Evolutionary conservation across 2,113 vertebrate genomes (phyloP).

Genomic region (Leiothrix lutea): DNA sequence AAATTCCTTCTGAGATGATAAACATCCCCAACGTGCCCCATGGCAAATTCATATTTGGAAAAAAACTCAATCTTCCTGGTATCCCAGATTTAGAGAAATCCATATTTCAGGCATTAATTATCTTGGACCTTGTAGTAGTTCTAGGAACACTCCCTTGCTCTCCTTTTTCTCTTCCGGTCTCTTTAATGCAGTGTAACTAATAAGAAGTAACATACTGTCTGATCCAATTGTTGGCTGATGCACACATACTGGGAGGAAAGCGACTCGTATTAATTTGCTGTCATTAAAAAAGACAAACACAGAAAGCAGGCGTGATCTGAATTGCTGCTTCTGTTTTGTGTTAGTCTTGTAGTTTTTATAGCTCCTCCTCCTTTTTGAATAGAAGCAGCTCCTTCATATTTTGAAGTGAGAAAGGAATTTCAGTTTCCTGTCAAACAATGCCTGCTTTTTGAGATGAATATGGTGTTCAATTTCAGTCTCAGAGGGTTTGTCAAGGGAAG

Average conservation of each 20-base stretch:
- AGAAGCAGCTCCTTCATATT: neutral
- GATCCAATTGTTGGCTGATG: slow-evolving; percentile 28
- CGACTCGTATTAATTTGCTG: slow-evolving; percentile 37
- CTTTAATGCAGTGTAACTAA: slow-evolving; percentile 47
- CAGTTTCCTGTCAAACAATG: neutral
- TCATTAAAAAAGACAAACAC: slow-evolving; percentile 36
- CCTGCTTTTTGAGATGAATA: neutral
- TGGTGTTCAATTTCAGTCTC: neutral
- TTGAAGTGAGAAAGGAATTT: neutral
- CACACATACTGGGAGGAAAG: neutral
- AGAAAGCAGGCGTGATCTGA: neutral
- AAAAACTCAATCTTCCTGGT: neutral
- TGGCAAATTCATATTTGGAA: neutral
- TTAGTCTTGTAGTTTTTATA: neutral
- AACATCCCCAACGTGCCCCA: neutral
- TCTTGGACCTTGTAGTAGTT: neutral
- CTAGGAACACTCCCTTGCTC: neutral
- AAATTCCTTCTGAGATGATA: neutral
- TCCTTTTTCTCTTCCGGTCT: neutral
- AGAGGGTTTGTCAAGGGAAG: slow-evolving; percentile 1
- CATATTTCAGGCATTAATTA: neutral
- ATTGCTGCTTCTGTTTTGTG: neutral
- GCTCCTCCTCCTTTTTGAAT: neutral
- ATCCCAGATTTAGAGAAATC: neutral
- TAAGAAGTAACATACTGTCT: slow-evolving; percentile 24